These are phyloP conservation scores for Erethizon dorsatum DNA, from an alignment of 2,797 vertebrate species.

Conservation along the genomic window DNA sequence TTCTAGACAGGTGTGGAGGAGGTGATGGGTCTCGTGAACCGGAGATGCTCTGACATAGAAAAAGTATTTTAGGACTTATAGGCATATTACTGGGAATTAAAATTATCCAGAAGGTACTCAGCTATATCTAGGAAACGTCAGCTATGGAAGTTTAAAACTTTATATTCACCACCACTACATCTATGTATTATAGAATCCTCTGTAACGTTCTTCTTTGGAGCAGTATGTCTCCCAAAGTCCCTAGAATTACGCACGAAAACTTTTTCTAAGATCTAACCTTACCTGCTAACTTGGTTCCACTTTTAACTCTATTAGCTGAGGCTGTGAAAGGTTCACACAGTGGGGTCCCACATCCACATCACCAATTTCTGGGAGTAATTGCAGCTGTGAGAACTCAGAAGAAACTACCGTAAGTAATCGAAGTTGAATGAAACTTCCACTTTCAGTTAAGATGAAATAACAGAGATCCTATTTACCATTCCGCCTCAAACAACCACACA, in stretches of 20 bases:
- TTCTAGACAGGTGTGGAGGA: neutral
- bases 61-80: neutral
- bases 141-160: neutral
- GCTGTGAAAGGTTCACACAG: neutral
- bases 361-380: neutral
- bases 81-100: neutral
- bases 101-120: neutral
- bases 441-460: neutral
- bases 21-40: neutral
- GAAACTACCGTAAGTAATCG: neutral
- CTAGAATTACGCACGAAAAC: neutral
- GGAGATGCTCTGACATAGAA: neutral
- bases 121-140: neutral
- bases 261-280: neutral
- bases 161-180: neutral
- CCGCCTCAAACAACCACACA: neutral
- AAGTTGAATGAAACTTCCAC: neutral
- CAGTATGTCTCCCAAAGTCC: neutral
- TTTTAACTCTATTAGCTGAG: neutral
- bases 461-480: neutral
- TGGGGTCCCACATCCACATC: neutral
- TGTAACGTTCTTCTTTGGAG: neutral
- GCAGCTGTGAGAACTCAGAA: neutral
- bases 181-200: neutral
- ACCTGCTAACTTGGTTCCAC: neutral